Evolutionary conservation across 2,113 vertebrate species (phyloP).

Genomic region (Oreochromis spilurus): DNA sequence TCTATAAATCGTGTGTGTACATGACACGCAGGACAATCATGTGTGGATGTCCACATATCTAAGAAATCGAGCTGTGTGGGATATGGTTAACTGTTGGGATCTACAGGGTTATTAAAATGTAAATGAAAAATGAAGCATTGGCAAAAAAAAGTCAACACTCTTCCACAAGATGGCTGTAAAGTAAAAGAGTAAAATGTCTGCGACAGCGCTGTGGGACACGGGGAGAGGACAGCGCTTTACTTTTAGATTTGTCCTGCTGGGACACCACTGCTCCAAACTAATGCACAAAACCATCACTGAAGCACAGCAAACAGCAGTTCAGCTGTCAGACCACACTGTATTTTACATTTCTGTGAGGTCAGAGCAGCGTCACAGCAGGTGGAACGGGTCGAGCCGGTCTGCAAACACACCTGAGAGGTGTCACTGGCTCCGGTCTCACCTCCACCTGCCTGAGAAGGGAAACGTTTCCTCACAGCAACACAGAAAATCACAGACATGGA

Average conservation of each 20-base stretch:
- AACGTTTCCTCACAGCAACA: rapidly evolving
- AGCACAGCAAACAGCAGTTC: not conserved
- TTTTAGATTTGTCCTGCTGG: not conserved
- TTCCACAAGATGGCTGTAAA: not conserved
- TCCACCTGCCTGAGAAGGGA: not conserved
- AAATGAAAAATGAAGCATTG: not conserved
- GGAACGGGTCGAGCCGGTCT: slow-evolving; percentile 1
- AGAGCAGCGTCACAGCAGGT: not conserved
- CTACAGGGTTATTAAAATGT: not conserved
- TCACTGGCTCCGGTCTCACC: not conserved
- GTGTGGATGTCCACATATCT: not conserved
- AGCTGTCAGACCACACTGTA: not conserved
- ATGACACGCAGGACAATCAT: rapidly evolving
- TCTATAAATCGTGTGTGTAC: not conserved
- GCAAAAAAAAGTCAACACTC: rapidly evolving
- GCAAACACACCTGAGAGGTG: not conserved
- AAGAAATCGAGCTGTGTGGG: not conserved
- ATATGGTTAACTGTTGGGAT: not conserved
- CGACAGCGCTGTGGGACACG: not conserved
- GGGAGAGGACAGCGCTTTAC: not conserved
- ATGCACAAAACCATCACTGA: not conserved
- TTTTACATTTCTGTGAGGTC: not conserved
- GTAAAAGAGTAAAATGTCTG: not conserved
- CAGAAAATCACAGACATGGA: not conserved
- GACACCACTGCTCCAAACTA: not conserved